Percentiles rank a stretch among this genome's conserved stretches.
Evolutionary conservation across 1,140 invertebrate genomes (phyloP).

Genomic region (Apis cerana): DNA sequence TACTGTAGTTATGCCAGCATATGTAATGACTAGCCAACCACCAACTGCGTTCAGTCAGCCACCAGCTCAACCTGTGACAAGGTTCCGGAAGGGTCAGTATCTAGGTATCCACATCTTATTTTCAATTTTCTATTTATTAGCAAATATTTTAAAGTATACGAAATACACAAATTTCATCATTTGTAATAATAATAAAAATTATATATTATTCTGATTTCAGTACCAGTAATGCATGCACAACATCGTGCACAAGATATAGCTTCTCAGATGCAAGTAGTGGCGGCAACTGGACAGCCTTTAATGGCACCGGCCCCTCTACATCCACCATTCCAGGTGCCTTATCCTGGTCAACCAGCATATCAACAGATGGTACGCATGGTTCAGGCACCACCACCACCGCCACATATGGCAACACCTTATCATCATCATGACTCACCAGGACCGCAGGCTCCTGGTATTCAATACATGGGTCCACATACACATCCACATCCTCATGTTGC

Average conservation of each 20-base stretch:
- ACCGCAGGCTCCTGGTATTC: conserved; percentile 81
- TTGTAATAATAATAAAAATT: background rate
- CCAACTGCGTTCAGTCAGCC: conserved; percentile 80
- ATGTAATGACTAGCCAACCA: conserved; percentile 80
- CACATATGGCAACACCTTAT: conserved; percentile 84
- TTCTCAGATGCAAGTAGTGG: conserved; percentile 87
- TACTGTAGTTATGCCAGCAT: conserved; percentile 81
- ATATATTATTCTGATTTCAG: conserved; percentile 73
- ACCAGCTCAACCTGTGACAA: conserved; percentile 78
- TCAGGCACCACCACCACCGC: conserved; percentile 77
- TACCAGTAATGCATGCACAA: conserved; percentile 81
- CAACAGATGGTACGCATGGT: conserved; percentile 81
- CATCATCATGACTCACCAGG: conserved; percentile 83
- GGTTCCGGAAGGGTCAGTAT: conserved; percentile 80
- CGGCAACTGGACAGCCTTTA: conserved; percentile 91
- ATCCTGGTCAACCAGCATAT: conserved; percentile 82
- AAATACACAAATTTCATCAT: background rate
- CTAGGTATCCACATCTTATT: conserved; percentile 66
- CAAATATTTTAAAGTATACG: background rate
- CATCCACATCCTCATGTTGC: conserved; percentile 79
- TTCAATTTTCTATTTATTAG: conserved; percentile 30
- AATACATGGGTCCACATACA: conserved; percentile 83
- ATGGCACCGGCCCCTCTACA: conserved; percentile 87
- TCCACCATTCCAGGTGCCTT: conserved; percentile 84
- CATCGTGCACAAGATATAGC: conserved; percentile 84